Conservation (phyloP, 2,797 vertebrate genomes). For the Melanotaenia maccullochi region DNA sequence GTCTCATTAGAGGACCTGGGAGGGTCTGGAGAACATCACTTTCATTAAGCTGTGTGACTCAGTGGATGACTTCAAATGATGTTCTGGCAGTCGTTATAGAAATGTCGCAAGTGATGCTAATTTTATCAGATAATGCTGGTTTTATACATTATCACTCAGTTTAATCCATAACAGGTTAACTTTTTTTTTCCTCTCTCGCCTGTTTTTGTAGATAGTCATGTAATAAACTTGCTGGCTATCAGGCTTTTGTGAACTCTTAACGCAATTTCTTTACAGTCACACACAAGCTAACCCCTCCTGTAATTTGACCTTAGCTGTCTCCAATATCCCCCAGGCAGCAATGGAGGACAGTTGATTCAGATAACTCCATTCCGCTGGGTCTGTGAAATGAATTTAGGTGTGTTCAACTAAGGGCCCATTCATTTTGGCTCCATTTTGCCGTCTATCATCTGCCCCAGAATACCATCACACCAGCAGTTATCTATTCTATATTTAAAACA, state of each 20-base stretch:
- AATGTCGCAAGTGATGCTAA: constrained; percentile 18
- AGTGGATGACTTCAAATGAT: constrained; percentile 18
- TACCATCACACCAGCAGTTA: constrained; percentile 67
- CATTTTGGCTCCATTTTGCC: constrained; percentile 72
- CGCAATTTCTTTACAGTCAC: constrained; percentile 53
- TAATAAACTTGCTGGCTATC: constrained; percentile 25
- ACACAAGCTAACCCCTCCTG: constrained; percentile 53
- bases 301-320: constrained; percentile 78
- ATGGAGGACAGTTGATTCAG: constrained; percentile 76
- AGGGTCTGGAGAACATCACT: constrained; percentile 49
- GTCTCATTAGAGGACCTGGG: constrained; percentile 60
- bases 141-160: constrained; percentile 29
- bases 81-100: not conserved
- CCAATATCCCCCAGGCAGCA: constrained; percentile 73
- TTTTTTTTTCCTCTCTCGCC: not conserved
- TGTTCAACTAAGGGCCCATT: constrained; percentile 72
- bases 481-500: constrained; percentile 79
- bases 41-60: constrained; percentile 25
- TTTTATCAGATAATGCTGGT: not conserved
- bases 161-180: constrained; percentile 6
- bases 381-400: constrained; percentile 76
- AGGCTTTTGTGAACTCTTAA: constrained; percentile 43
- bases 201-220: constrained; percentile 20
- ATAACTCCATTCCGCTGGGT: constrained; percentile 73
- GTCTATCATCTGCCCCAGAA: constrained; percentile 71